phyloP scores from a whole-genome alignment of 2,797 vertebrate genomes.

The Eospalax fontanierii region DNA sequence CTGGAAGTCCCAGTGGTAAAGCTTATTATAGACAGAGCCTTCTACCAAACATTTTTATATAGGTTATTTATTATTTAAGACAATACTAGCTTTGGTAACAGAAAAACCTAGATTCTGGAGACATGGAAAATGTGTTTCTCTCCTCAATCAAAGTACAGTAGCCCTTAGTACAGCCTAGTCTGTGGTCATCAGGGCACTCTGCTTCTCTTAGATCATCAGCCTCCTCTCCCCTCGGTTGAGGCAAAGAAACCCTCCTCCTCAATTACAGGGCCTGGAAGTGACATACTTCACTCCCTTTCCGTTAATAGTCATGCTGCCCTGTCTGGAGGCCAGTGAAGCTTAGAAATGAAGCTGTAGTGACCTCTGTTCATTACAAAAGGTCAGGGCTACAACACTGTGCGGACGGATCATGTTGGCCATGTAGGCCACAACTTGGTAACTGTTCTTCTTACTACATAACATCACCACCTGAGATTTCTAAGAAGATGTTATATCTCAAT shows the following conservation, averaged over 20 bases:
- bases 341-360: background rate
- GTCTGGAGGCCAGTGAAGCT: background rate
- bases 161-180: background rate
- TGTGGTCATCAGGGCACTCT: background rate
- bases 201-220: background rate
- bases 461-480: rapidly evolving
- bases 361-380: background rate
- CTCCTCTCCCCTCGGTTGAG: background rate
- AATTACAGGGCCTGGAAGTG: background rate
- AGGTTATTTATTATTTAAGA: background rate
- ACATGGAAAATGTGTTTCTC: background rate
- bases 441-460: no score
- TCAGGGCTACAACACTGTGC: background rate
- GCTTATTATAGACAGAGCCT: background rate
- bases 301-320: background rate
- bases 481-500: background rate
- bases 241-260: background rate
- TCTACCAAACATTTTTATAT: background rate
- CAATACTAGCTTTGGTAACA: background rate
- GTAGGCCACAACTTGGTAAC: background rate
- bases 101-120: background rate
- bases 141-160: rapidly evolving
- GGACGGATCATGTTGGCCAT: background rate
- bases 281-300: background rate
- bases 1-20: background rate